Evolutionary conservation across 2,113 vertebrate species (phyloP).

Genomic region (Strix uralensis): DNA sequence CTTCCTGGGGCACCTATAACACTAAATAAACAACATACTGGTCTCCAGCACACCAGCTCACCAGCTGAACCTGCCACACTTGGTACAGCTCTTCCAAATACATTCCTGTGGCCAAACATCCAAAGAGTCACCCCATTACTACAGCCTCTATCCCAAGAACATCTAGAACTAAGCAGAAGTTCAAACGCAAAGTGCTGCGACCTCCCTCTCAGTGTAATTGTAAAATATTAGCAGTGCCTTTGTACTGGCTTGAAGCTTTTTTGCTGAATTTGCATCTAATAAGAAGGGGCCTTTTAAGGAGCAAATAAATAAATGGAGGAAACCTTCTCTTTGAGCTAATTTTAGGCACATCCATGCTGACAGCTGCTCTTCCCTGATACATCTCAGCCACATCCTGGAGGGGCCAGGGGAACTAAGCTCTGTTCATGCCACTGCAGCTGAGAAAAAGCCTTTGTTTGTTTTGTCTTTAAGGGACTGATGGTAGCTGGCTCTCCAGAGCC

Average conservation of each 20-base stretch:
- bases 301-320: conserved; percentile 62
- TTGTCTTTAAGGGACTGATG: neutral
- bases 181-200: neutral
- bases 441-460: conserved; percentile 24
- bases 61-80: neutral
- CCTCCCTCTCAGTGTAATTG: neutral
- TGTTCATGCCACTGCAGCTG: neutral
- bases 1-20: neutral
- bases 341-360: conserved; percentile 55
- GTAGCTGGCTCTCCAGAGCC: neutral
- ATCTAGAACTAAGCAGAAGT: neutral
- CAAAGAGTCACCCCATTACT: neutral
- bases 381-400: conserved; percentile 50
- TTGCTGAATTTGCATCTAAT: conserved; percentile 48
- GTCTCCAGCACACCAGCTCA: neutral
- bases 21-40: neutral
- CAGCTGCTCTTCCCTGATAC: conserved; percentile 58
- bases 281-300: conserved; percentile 42
- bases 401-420: neutral
- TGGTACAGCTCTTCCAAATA: neutral
- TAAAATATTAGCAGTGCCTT: neutral
- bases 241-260: conserved; percentile 16
- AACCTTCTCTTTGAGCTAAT: conserved; percentile 63
- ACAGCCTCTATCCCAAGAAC: neutral
- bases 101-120: neutral